Evolutionary conservation across 2,888 invertebrate species (phyloP).

Genomic region (Diaperis boleti): DNA sequence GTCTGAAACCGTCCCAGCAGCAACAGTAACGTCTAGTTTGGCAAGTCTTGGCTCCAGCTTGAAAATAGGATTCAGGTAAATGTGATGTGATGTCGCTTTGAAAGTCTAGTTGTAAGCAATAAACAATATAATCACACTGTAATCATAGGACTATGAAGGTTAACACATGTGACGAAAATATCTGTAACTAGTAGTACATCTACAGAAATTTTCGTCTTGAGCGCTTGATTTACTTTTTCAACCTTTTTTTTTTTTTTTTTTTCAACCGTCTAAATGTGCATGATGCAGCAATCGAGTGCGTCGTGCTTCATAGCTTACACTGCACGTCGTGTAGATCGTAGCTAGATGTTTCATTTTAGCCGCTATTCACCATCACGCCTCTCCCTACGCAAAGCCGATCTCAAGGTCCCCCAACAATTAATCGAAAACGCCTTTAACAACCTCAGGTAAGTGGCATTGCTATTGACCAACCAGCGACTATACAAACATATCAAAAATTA

Average conservation of each 20-base stretch:
- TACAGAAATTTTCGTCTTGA: too few relatives aligned
- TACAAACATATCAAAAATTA: slow-evolving; percentile 14
- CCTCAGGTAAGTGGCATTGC: slow-evolving; percentile 75
- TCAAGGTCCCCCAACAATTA: slow-evolving; percentile 82
- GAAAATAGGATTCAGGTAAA: slow-evolving; percentile 88
- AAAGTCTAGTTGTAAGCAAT: neutral
- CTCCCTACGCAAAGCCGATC: slow-evolving; percentile 84
- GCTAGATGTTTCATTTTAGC: slow-evolving; percentile 71
- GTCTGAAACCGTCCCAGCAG: slow-evolving; percentile 80
- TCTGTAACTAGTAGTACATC: too few relatives aligned
- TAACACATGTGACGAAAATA: neutral
- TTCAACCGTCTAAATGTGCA: slow-evolving; percentile 37
- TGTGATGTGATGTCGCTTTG: slow-evolving; percentile 5
- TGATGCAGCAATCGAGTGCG: slow-evolving; percentile 35
- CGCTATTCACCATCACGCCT: slow-evolving; percentile 87
- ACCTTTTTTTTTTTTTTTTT: too few relatives aligned
- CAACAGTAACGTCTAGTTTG: slow-evolving; percentile 80
- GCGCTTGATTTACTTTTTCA: slow-evolving; percentile 1
- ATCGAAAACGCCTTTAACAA: slow-evolving; percentile 79
- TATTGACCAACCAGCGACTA: neutral
- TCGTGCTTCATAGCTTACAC: slow-evolving; percentile 37
- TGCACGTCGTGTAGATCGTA: slow-evolving; percentile 49
- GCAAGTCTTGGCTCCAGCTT: slow-evolving; percentile 85
- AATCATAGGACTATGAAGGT: neutral
- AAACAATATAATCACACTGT: neutral